Evolutionary conservation across 2,888 invertebrate genomes (phyloP), one percentile per base, ranked within the genome.

Genomic region (Cheilosia grossa): DNA sequence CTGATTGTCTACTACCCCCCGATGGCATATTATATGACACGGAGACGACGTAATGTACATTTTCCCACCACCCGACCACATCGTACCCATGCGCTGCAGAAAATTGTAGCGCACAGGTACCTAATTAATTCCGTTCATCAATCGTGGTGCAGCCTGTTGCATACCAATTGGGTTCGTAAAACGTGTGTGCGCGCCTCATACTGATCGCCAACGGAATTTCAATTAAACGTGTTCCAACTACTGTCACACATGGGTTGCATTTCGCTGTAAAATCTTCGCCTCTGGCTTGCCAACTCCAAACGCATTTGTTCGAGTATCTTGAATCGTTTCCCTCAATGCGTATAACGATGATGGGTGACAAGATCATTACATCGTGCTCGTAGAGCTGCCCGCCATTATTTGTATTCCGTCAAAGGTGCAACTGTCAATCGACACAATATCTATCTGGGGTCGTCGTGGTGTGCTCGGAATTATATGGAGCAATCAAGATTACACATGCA

Each of bases 101-200:
- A 53, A 83, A 79, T 74, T 83, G 79, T 83, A 74, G 67, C 83
- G 70, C 69, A 69, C 61, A 49, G 72, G 81, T 81, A n/a, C n/a
- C n/a, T n/a, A 77, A 85, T 81, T 85, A 85, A 85, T 85, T 85
- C 81, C 44, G 54, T 61, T 56, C 85, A 85, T 85, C 85, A 75
- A 81, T 85, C 81, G 42, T 75, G 75, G 81, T 81, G 66, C 72
- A 75, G 72, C 63, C 81, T 56, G 33, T 70, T 67, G 80, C 70
- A 80, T 81, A 85, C 56, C 49, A 77, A 85, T 80, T 21, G 44
- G 21, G 19, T 24, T 21, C 51, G 59, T 56, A 54, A 59, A 59
- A 40, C 59, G 61, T 33, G 7, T 83, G 75, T 77, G 64, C 70
- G 75, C 81, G 70, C 70, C 85, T 75, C 54, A 67, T 61, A 61